These are phyloP conservation scores for Hermatobates lingyangjiaoensis DNA, from an alignment of 1,140 invertebrate genomes.

Conservation along the genomic window DNA sequence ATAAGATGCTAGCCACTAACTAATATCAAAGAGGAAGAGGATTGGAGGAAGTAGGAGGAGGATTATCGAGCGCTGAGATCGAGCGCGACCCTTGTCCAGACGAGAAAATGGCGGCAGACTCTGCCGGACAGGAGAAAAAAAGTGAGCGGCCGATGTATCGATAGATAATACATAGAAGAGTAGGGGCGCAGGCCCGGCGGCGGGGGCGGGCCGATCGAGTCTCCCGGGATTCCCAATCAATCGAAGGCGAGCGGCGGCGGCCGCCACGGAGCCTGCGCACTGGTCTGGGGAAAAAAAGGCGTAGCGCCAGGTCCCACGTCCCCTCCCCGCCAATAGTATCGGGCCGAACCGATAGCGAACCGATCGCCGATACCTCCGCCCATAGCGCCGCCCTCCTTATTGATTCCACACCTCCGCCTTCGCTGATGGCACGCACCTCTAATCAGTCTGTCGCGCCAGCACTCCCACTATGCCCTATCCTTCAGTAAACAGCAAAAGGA, in stretches of 20 bases:
- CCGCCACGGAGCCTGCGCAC: not conserved
- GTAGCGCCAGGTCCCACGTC: not conserved
- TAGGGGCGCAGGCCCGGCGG: slow-evolving; percentile 14
- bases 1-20: too few species aligned
- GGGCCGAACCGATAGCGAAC: not conserved
- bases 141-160: slow-evolving; percentile 14
- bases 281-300: not conserved
- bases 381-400: not conserved
- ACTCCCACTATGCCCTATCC: not conserved
- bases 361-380: not conserved
- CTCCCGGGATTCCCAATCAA: slow-evolving; percentile 10
- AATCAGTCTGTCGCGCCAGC: not conserved
- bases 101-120: slow-evolving; percentile 7
- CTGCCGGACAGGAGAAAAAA: too few species aligned
- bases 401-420: not conserved
- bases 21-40: not conserved
- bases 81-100: too few species aligned
- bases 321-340: not conserved
- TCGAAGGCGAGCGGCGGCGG: slow-evolving; percentile 8
- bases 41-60: not conserved
- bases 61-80: not conserved
- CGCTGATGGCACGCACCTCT: not conserved
- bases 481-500: too few species aligned
- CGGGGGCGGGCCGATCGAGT: not conserved
- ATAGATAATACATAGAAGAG: slow-evolving; percentile 16